phyloP scores from a whole-genome alignment of 2,888 invertebrate genomes.

The Agriopis leucophaearia region DNA sequence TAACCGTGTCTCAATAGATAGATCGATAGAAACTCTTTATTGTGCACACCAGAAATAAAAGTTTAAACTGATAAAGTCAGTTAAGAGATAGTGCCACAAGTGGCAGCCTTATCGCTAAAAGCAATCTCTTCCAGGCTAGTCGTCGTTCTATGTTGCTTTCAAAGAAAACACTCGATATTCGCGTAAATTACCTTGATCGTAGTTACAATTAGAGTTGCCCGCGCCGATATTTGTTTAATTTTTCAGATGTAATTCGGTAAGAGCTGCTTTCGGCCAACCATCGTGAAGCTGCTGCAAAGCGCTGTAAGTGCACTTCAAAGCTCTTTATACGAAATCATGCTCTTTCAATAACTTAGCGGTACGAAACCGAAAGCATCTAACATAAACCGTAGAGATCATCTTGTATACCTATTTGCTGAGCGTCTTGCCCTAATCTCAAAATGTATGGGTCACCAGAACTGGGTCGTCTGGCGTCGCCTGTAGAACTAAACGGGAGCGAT shows the following conservation, averaged over 20 bases:
- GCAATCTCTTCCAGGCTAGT: too few species aligned
- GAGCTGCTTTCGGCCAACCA: not conserved
- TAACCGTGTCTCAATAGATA: too few species aligned
- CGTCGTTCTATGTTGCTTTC: too few species aligned
- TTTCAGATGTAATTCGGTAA: conserved; percentile 9
- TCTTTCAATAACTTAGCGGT: not conserved
- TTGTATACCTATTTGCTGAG: not conserved
- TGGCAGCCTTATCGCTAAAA: too few species aligned
- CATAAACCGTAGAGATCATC: not conserved
- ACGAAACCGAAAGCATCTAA: not conserved
- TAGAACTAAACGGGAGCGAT: too few species aligned
- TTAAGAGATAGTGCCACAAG: too few species aligned
- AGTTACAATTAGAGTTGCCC: not conserved
- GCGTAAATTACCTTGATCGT: not conserved
- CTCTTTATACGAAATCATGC: not conserved
- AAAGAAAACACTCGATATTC: too few species aligned
- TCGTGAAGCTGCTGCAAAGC: not conserved
- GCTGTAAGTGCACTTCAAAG: not conserved
- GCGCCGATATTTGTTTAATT: conserved; percentile 5
- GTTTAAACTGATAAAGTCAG: too few species aligned
- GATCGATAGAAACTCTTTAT: not conserved
- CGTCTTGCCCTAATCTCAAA: not conserved
- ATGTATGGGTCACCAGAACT: not conserved
- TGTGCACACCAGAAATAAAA: not conserved
- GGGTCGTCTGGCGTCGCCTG: not conserved